These are phyloP conservation scores for Paelopatides confundens DNA, from an alignment of 53 echinoderm and acorn worm species.

Conservation along the genomic window DNA sequence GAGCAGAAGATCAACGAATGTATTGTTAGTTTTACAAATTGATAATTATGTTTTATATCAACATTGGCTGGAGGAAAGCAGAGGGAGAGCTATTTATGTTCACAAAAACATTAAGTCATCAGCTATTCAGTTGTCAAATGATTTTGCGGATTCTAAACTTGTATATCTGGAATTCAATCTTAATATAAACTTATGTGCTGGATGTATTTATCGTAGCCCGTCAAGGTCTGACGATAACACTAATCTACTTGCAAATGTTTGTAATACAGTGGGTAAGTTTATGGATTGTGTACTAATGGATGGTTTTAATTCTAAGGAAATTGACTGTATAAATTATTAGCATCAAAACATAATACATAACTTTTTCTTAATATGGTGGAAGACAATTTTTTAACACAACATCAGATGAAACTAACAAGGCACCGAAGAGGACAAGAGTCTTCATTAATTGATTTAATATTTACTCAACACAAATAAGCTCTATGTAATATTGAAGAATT, in stretches of 20 bases:
- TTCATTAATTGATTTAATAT: not conserved
- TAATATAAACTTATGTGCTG: not conserved
- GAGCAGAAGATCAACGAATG: not conserved
- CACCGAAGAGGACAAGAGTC: constrained; percentile 16
- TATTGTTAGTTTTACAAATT: not conserved
- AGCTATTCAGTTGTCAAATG: not conserved
- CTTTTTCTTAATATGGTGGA: not conserved
- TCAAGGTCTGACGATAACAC: not conserved
- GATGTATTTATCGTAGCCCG: not conserved
- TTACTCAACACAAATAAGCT: not conserved
- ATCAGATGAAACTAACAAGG: not conserved
- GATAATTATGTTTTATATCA: not conserved
- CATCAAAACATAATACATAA: not conserved
- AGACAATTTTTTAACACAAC: not conserved
- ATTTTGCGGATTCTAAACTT: too few relatives aligned
- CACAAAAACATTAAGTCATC: not conserved
- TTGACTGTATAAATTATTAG: not conserved
- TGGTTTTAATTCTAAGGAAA: not conserved
- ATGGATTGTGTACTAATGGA: not conserved
- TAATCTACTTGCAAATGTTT: too few relatives aligned
- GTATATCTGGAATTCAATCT: too few relatives aligned
- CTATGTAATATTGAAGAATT: not conserved
- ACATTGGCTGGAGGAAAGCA: not conserved
- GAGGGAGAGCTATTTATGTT: not conserved
- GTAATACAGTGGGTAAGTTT: too few relatives aligned